Conservation (phyloP, 2,888 invertebrate species). For the Epistrophe grossulariae region DNA sequence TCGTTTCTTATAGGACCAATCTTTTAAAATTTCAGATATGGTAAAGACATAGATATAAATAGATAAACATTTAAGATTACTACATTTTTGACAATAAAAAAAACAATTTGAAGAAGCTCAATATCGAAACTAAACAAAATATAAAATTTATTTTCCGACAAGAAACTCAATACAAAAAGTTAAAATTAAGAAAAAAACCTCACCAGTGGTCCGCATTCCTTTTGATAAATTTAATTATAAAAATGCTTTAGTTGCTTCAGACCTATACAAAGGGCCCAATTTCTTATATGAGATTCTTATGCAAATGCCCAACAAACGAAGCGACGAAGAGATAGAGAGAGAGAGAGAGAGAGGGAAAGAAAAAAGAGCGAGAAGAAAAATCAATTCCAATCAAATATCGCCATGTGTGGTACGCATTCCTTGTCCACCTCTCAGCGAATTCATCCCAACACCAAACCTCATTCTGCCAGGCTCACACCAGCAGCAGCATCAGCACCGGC, state of each 20-base stretch:
- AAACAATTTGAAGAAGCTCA: neutral
- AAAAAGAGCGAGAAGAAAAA: slow-evolving; percentile 15
- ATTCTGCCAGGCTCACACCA: slow-evolving; percentile 68
- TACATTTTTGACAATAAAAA: neutral
- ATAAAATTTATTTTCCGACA: slow-evolving; percentile 1
- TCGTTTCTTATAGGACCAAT: too few species aligned
- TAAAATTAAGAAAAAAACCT: neutral
- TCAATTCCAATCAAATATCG: slow-evolving; percentile 73
- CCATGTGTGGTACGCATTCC: slow-evolving; percentile 75
- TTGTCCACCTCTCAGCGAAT: slow-evolving; percentile 68
- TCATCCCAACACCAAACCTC: slow-evolving; percentile 68
- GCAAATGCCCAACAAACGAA: slow-evolving; percentile 50
- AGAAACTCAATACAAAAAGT: slow-evolving; percentile 27
- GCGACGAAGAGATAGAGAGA: neutral
- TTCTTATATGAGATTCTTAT: slow-evolving; percentile 57
- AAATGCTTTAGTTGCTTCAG: slow-evolving; percentile 34
- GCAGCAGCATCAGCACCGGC: slow-evolving; percentile 45
- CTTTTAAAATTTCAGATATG: too few species aligned
- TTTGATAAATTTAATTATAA: slow-evolving; percentile 48
- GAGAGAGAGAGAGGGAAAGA: neutral
- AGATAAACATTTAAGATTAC: too few species aligned
- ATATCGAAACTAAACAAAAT: neutral
- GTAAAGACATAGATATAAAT: too few species aligned
- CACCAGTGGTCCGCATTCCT: slow-evolving; percentile 11
- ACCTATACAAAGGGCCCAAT: slow-evolving; percentile 18